Evolutionary conservation across 2,888 invertebrate species (phyloP), one percentile per base, ranked within the genome.

Genomic region (Ditylenchus weischeri): DNA sequence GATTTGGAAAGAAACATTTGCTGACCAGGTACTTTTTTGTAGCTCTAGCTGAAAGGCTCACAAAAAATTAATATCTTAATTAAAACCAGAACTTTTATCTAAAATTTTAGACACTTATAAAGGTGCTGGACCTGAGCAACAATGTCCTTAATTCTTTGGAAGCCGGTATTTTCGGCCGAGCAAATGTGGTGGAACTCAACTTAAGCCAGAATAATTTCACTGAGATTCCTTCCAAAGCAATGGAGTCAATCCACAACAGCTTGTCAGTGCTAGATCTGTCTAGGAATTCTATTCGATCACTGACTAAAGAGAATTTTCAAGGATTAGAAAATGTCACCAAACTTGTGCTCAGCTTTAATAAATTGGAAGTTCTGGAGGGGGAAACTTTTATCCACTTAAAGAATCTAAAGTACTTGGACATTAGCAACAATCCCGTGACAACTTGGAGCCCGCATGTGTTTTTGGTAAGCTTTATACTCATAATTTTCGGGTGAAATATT

Each of bases 191-290:
- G 76, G 88, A 90, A 50, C 85, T 90, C 63, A 47, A 88, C 77
- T 86, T 90, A 74, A 85, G 87, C 68, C 87, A 87, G 77, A 90
- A 90, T 82, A 86, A 88, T 68, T 84, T 91, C 78, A 86, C 86
- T 58, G 88, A 89, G 21, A 84, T 93, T 79, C 93, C 93, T 0
- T 54, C 73, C 18, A 89, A 90, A 58, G 79, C 79, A 19, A 65
- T 82, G 23, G 69, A 70, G 15, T 73, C 78, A 3, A 72, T 78
- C 15, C 68, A 71, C 7, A 49, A 69, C 15, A 76, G 78, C 15
- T 87, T 93, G 76, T 88, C 89, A 77, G 90, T 90, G 79, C 87
- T 93, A 78, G 90, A 91, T 83, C 85, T 93, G 76, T 89, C 91
- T 62, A 88, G 90, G 80, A 93, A 93, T 85, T 87, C 88, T 35